Percentiles rank a stretch among this genome's conserved stretches.
Evolutionary conservation across 2,888 invertebrate species (phyloP).

Genomic region (Brachylomia viminalis): DNA sequence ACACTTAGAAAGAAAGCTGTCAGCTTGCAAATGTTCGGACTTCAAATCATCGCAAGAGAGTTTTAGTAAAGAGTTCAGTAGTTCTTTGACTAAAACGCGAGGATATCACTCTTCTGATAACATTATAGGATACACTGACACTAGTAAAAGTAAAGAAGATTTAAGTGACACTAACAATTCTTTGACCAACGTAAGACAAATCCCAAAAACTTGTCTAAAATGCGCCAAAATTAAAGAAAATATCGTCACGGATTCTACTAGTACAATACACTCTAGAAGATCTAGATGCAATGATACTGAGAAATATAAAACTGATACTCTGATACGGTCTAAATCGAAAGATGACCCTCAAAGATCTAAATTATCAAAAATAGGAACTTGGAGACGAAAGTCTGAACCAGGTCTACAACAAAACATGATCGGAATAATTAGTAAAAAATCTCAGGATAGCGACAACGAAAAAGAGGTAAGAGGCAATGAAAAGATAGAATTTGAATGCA

Average conservation of each 20-base stretch:
- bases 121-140: constrained; percentile 83
- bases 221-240: constrained; percentile 89
- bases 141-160: constrained; percentile 82
- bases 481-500: constrained; percentile 88
- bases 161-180: constrained; percentile 81
- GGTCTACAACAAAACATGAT: constrained; percentile 88
- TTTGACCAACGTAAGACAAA: constrained; percentile 79
- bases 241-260: constrained; percentile 82
- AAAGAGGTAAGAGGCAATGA: constrained; percentile 81
- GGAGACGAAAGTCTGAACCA: constrained; percentile 94
- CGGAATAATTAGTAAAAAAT: constrained; percentile 79
- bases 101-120: constrained; percentile 88
- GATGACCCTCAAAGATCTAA: constrained; percentile 88
- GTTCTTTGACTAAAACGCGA: constrained; percentile 83
- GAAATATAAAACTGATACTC: constrained; percentile 83
- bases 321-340: constrained; percentile 86
- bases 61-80: constrained; percentile 82
- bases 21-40: constrained; percentile 84
- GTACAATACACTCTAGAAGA: constrained; percentile 78
- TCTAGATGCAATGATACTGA: constrained; percentile 83
- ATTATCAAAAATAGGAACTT: constrained; percentile 91
- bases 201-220: constrained; percentile 87
- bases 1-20: constrained; percentile 81
- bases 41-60: constrained; percentile 89
- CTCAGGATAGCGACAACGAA: constrained; percentile 83